Conservation (phyloP, 2,797 vertebrate species). For the Malurus leucopterus region DNA sequence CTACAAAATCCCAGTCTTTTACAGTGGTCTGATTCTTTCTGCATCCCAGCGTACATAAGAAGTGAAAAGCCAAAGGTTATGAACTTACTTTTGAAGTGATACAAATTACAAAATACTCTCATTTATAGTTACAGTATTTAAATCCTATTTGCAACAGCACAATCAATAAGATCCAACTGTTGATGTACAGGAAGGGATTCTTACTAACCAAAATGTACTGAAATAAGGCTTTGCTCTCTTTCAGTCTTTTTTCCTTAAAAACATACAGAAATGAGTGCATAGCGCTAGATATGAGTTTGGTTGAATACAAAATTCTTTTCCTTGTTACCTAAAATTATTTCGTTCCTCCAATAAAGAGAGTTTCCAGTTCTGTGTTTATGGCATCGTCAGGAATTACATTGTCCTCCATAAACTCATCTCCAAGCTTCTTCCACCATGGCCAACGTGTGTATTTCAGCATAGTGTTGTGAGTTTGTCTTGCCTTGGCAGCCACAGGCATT, state of each 20-base stretch:
- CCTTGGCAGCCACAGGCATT: conserved; percentile 76
- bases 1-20: neutral
- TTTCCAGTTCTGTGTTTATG: conserved; percentile 77
- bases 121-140: neutral
- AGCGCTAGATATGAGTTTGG: neutral
- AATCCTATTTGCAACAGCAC: neutral
- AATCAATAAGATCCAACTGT: neutral
- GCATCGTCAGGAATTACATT: conserved; percentile 64
- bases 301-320: neutral
- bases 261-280: neutral
- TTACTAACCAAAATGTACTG: neutral
- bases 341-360: conserved; percentile 77
- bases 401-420: conserved; percentile 66
- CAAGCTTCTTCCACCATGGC: conserved; percentile 91
- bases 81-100: neutral
- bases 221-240: neutral
- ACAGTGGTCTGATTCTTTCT: neutral
- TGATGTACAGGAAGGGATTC: neutral
- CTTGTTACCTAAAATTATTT: conserved; percentile 55
- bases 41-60: neutral
- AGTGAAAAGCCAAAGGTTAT: neutral
- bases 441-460: conserved; percentile 75
- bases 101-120: neutral
- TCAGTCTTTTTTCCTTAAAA: neutral
- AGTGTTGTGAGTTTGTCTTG: conserved; percentile 81